These are phyloP conservation scores for Hyperoplus lanceolatus DNA, from an alignment of 2,797 vertebrate genomes.

Conservation along the genomic window DNA sequence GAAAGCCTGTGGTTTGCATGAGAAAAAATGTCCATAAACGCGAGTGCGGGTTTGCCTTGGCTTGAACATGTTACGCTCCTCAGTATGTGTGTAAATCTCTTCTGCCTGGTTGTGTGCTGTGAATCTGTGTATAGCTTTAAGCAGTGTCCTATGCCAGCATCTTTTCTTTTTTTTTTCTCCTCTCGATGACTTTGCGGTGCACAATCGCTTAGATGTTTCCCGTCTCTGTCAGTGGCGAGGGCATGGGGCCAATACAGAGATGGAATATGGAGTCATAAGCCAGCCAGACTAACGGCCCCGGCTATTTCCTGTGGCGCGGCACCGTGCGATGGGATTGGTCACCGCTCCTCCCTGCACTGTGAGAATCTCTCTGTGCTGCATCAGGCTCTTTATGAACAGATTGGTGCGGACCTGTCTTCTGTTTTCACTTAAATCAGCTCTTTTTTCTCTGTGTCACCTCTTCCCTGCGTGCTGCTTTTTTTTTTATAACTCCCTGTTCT, in stretches of 20 bases:
- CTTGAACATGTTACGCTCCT: constrained; percentile 59
- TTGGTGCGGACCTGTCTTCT: constrained; percentile 42
- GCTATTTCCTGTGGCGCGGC: constrained; percentile 72
- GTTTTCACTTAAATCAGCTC: constrained; percentile 61
- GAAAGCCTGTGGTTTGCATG: constrained; percentile 74
- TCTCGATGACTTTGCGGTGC: constrained; percentile 38
- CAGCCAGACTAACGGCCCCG: constrained; percentile 54
- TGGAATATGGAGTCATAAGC: constrained; percentile 61
- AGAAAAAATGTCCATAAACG: constrained; percentile 81
- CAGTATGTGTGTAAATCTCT: constrained; percentile 75
- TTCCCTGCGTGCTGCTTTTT: constrained; percentile 18
- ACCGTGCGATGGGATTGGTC: constrained; percentile 53
- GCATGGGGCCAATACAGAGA: constrained; percentile 45
- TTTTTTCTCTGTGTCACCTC: constrained; percentile 32
- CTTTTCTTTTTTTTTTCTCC: constrained; percentile 27
- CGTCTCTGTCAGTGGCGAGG: constrained; percentile 51
- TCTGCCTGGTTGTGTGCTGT: constrained; percentile 64
- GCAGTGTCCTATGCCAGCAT: constrained; percentile 56
- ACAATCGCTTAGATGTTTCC: constrained; percentile 67
- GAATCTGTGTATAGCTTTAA: constrained; percentile 67
- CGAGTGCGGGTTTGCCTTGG: constrained; percentile 78
- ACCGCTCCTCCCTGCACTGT: constrained; percentile 19
- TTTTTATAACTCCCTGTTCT: constrained; percentile 26
- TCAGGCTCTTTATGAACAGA: constrained; percentile 49
- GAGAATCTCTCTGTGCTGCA: constrained; percentile 53